phyloP scores from a whole-genome alignment of 2,113 vertebrate genomes.

The Pardalotus punctatus region DNA sequence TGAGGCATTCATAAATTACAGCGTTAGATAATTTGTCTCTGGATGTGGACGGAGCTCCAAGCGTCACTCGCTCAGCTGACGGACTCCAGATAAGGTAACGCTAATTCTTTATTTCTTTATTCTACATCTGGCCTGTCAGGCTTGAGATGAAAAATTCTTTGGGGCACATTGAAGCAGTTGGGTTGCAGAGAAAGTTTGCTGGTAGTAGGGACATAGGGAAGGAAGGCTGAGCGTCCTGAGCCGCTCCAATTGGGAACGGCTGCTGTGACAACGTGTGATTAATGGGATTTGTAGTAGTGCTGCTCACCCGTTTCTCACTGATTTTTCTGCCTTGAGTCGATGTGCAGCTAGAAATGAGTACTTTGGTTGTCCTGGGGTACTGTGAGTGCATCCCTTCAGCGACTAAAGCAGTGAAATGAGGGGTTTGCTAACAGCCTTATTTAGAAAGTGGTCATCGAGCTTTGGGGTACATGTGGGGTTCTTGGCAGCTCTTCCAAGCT shows the following conservation, averaged over 20 bases:
- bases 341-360: accelerated
- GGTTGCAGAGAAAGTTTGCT: not conserved
- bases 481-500: not conserved
- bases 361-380: not conserved
- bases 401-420: not conserved
- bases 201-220: accelerated
- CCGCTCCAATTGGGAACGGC: accelerated
- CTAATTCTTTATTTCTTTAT: conserved; percentile 6
- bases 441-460: not conserved
- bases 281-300: not conserved
- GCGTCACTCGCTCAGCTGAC: not conserved
- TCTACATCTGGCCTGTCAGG: not conserved
- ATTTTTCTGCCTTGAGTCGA: not conserved
- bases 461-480: accelerated
- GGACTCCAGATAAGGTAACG: conserved; percentile 33
- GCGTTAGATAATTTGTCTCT: not conserved
- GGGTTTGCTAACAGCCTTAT: not conserved
- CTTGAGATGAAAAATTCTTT: not conserved
- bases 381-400: accelerated
- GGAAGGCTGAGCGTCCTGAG: accelerated
- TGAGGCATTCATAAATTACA: not conserved
- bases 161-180: not conserved
- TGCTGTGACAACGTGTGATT: not conserved
- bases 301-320: not conserved
- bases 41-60: not conserved